These are phyloP conservation scores for Atta texana DNA, from an alignment of 1,140 invertebrate genomes.

Conservation along the genomic window DNA sequence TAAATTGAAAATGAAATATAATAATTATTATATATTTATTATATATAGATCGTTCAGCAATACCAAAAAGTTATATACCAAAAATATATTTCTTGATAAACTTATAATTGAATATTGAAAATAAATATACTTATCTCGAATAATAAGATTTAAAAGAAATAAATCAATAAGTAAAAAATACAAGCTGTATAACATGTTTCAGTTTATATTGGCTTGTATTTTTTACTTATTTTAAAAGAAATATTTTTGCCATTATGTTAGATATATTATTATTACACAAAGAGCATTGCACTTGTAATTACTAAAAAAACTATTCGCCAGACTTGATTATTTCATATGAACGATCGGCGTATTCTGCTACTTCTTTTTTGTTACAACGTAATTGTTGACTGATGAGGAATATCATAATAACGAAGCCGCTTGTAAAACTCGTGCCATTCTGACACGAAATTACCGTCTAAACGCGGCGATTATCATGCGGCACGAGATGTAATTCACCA, in stretches of 20 bases:
- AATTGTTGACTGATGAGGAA: constrained; percentile 25
- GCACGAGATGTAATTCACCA: constrained; percentile 65
- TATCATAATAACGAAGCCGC: constrained; percentile 16
- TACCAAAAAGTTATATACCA: background rate
- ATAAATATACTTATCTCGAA: no score
- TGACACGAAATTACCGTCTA: constrained; percentile 23
- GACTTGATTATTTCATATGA: constrained; percentile 18
- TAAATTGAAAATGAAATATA: background rate
- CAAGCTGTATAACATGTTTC: no score
- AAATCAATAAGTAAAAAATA: no score
- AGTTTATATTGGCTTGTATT: no score
- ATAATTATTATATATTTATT: background rate
- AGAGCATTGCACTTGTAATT: background rate
- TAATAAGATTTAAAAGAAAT: no score
- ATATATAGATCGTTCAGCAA: no score
- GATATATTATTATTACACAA: background rate
- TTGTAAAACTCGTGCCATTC: constrained; percentile 31
- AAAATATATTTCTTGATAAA: background rate
- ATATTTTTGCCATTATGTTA: background rate
- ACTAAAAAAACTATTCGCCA: background rate
- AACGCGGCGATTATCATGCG: constrained; percentile 31
- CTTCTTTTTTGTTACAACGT: constrained; percentile 36
- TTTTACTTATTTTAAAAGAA: background rate
- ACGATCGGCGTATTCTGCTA: background rate
- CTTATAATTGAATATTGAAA: background rate